phyloP scores from a whole-genome alignment of 2,888 invertebrate species.

The Lamellibrachia columna region DNA sequence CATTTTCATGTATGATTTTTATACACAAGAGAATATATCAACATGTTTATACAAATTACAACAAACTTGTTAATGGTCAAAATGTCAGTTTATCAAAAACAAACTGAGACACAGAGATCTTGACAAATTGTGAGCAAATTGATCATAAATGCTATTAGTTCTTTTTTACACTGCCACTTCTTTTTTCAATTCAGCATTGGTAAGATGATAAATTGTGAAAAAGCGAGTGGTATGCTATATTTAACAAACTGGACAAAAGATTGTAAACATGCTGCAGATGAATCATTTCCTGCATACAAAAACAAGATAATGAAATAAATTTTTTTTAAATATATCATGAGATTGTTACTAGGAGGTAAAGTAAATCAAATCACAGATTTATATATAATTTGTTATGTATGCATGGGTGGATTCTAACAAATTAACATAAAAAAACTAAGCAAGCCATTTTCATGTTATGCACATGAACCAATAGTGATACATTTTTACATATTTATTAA shows the following conservation, averaged over 20 bases:
- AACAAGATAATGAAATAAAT: neutral
- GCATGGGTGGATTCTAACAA: too few relatives aligned
- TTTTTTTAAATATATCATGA: neutral
- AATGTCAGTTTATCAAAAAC: neutral
- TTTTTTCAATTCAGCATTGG: neutral
- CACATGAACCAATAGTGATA: too few relatives aligned
- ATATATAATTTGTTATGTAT: neutral
- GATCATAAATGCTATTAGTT: neutral
- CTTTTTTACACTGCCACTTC: neutral
- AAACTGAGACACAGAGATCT: neutral
- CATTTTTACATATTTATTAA: too few relatives aligned
- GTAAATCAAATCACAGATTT: neutral
- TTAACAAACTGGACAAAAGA: neutral
- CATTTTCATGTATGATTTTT: too few relatives aligned
- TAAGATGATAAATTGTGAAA: neutral
- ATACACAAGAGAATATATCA: neutral
- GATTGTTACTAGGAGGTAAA: neutral
- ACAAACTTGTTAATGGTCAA: neutral
- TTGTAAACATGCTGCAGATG: neutral
- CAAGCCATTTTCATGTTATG: too few relatives aligned
- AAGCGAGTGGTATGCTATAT: neutral
- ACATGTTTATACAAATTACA: neutral
- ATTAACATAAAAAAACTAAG: neutral
- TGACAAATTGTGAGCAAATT: conserved; percentile 12
- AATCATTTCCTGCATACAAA: conserved; percentile 3